Evolutionary conservation across 2,113 vertebrate genomes (phyloP).

Genomic region (Thamnophis sirtalis): DNA sequence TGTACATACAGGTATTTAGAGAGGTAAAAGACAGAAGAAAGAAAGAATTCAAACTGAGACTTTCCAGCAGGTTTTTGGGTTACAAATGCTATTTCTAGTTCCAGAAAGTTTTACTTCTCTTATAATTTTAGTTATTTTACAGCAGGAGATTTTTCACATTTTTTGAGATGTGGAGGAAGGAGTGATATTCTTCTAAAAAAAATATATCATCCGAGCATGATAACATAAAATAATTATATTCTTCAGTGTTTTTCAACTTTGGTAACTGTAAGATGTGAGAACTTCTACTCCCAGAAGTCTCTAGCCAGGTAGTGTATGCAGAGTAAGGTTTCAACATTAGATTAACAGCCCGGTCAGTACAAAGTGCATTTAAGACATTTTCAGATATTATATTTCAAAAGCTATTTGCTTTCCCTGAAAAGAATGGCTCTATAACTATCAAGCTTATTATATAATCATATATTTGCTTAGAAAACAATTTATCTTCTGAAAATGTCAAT

Average conservation of each 20-base stretch:
- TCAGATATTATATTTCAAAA: slow-evolving; percentile 9
- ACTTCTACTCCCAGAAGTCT: background rate
- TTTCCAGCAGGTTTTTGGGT: background rate
- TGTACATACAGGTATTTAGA: background rate
- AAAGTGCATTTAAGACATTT: background rate
- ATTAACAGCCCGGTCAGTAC: slow-evolving; percentile 6
- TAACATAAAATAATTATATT: background rate
- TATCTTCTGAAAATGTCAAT: background rate
- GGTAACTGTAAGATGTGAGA: background rate
- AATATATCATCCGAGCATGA: background rate
- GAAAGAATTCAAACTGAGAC: background rate
- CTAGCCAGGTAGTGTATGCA: background rate
- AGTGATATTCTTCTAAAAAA: background rate
- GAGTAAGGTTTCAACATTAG: background rate
- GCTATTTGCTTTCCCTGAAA: slow-evolving; percentile 2
- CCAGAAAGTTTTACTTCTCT: background rate
- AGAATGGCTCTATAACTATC: background rate
- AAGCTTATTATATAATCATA: background rate
- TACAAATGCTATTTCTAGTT: background rate
- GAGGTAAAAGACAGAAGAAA: background rate
- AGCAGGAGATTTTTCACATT: background rate
- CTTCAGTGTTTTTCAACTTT: background rate
- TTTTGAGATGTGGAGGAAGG: background rate
- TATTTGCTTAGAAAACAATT: background rate
- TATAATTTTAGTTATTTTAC: background rate